Conservation (phyloP, 2,113 vertebrate species). For the Saimiri boliviensis region DNA sequence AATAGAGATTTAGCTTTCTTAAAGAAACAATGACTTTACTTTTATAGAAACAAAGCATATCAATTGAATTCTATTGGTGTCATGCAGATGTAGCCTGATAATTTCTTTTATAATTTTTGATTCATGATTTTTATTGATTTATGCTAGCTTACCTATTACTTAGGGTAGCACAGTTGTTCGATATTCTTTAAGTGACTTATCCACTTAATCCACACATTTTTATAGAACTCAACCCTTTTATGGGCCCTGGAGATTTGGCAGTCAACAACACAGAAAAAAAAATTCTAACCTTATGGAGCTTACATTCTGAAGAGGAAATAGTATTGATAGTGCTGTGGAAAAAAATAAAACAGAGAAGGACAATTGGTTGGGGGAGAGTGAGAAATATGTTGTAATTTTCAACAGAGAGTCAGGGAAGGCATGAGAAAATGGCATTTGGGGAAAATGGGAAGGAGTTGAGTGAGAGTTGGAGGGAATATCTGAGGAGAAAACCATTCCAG, state of each 20-base stretch:
- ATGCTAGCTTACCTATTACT: not conserved
- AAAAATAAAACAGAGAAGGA: no score
- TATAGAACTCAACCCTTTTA: not conserved
- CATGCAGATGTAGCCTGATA: not conserved
- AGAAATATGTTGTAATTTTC: no score
- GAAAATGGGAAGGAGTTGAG: not conserved
- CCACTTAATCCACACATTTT: not conserved
- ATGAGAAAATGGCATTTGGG: not conserved
- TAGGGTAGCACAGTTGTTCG: not conserved
- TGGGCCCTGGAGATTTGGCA: not conserved
- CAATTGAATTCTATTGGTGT: not conserved
- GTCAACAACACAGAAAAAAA: not conserved
- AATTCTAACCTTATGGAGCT: not conserved
- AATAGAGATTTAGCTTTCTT: not conserved
- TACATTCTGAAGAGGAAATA: not conserved
- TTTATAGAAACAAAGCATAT: not conserved
- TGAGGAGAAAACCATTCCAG: not conserved
- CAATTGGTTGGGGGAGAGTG: not conserved
- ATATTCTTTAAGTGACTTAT: not conserved
- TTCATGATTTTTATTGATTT: not conserved
- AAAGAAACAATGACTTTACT: not conserved
- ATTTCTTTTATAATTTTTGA: not conserved
- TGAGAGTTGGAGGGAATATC: not conserved
- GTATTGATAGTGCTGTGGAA: not conserved
- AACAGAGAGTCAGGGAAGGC: not conserved